Evolutionary conservation across 2,797 vertebrate genomes (phyloP).

Genomic region (Vireo griseus): DNA sequence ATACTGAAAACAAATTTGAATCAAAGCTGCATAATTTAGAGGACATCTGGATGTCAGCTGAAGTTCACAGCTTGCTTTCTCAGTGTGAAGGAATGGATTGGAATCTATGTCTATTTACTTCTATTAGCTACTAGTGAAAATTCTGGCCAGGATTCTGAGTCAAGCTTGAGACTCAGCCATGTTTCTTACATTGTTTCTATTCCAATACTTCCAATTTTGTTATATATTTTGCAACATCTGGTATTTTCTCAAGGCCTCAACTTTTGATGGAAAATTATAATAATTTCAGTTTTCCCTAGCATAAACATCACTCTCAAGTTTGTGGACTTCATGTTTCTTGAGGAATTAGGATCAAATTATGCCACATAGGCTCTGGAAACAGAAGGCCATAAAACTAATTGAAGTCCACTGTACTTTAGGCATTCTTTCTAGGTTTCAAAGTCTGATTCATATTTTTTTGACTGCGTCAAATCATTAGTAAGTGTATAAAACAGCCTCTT

Average conservation of each 20-base stretch:
- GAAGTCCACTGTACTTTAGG: neutral
- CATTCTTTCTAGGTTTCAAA: neutral
- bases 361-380: neutral
- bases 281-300: neutral
- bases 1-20: neutral
- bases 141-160: neutral
- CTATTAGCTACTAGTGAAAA: neutral
- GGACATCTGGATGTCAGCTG: neutral
- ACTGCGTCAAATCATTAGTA: neutral
- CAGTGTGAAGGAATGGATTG: neutral
- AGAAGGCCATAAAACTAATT: neutral
- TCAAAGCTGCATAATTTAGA: neutral
- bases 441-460: neutral
- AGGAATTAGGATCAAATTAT: neutral
- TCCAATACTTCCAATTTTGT: neutral
- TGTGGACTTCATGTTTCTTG: neutral
- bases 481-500: neutral
- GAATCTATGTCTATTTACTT: neutral
- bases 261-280: neutral
- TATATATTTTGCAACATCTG: neutral
- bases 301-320: neutral
- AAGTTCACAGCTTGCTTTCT: neutral
- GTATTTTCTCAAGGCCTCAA: neutral
- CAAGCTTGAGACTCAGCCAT: neutral
- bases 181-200: neutral